A percentile compares a stretch with the other conserved stretches of the same genome.
phyloP scores from a whole-genome alignment of 92 coral and sea anemone species.

The Plumapathes pennacea region DNA sequence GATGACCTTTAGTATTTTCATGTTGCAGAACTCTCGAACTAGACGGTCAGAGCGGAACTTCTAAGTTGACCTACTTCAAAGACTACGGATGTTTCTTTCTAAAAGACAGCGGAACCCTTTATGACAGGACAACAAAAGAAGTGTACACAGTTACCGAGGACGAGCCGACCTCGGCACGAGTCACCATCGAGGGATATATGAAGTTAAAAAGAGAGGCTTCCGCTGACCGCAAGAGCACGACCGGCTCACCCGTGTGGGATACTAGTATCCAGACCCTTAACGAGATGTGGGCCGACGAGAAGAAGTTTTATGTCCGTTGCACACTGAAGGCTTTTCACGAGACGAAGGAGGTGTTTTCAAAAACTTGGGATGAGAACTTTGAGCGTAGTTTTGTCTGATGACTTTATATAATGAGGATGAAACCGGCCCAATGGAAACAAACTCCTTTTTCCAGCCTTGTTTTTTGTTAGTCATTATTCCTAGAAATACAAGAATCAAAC shows the following conservation, averaged over 20 bases:
- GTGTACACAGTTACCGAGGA: conserved; percentile 47
- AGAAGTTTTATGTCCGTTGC: conserved; percentile 43
- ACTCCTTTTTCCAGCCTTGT: too few species aligned
- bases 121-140: conserved; percentile 35
- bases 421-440: too few species aligned
- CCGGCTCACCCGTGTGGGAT: conserved; percentile 28
- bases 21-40: conserved; percentile 46
- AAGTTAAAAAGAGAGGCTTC: conserved; percentile 30
- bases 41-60: conserved; percentile 20
- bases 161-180: conserved; percentile 50
- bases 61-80: conserved; percentile 23
- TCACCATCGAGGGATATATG: conserved; percentile 43
- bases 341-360: conserved; percentile 51
- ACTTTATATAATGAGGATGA: too few species aligned
- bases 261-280: conserved; percentile 47
- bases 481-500: too few species aligned
- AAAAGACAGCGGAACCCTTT: conserved; percentile 48
- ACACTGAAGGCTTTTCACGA: conserved; percentile 29
- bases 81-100: conserved; percentile 50
- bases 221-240: conserved; percentile 7
- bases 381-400: conserved; percentile 19
- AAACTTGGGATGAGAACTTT: conserved; percentile 57
- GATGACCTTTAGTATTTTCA: too few species aligned
- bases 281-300: conserved; percentile 62
- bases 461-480: too few species aligned